Conservation (phyloP, 2,797 vertebrate genomes). For the Erpetoichthys calabaricus region DNA sequence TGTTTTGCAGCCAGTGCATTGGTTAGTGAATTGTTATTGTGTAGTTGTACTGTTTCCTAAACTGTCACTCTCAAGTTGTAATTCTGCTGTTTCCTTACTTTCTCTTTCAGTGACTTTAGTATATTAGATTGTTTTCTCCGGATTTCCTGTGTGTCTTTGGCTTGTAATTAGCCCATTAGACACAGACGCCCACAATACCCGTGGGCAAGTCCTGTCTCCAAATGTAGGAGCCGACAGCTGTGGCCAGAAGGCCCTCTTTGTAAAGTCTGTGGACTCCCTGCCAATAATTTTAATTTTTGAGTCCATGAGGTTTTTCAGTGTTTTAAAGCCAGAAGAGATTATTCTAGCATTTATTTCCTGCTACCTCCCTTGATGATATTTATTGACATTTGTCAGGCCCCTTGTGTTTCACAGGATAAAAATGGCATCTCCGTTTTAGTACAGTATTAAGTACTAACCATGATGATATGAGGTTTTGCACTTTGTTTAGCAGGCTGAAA, state of each 20-base stretch:
- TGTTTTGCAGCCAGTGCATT: no score
- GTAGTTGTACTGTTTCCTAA: no score
- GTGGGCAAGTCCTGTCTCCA: conserved; percentile 28
- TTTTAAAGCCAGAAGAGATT: conserved; percentile 15
- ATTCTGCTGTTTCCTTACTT: no score
- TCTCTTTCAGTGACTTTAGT: conserved; percentile 16
- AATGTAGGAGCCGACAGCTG: conserved; percentile 34
- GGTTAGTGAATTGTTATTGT: no score
- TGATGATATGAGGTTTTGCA: not conserved
- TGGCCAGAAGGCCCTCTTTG: conserved; percentile 29
- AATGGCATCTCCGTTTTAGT: not conserved
- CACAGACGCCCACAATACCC: conserved; percentile 30
- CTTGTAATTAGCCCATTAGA: conserved; percentile 50
- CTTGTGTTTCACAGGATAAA: not conserved
- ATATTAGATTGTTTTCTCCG: conserved; percentile 28
- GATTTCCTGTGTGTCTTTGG: conserved; percentile 51
- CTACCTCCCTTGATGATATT: conserved; percentile 16
- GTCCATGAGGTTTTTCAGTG: conserved; percentile 15
- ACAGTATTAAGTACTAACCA: not conserved
- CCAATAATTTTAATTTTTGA: conserved; percentile 27
- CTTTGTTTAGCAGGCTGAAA: not conserved
- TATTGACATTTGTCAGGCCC: conserved; percentile 3
- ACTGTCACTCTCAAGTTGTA: no score
- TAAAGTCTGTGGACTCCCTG: conserved; percentile 19
- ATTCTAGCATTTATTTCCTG: conserved; percentile 13